A percentile compares a stretch with the other conserved stretches of the same genome.
Conservation (phyloP, 2,888 invertebrate species). For the Brenthis daphne region DNA sequence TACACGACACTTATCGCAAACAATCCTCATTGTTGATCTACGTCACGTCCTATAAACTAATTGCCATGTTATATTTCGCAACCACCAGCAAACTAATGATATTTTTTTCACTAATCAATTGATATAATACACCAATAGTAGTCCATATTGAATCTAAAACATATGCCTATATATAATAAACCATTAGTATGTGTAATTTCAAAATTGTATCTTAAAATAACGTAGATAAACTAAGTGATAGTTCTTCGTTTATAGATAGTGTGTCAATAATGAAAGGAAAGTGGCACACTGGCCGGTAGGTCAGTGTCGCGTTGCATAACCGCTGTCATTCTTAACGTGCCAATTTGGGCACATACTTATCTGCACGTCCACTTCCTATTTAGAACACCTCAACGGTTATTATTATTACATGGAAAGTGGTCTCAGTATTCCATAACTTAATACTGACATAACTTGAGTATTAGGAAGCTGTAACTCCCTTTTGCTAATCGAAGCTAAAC, state of each 20-base stretch:
- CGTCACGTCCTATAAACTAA: conserved; percentile 56
- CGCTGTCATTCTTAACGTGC: conserved; percentile 64
- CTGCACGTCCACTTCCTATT: conserved; percentile 42
- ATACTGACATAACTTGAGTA: not conserved
- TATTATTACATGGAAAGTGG: not conserved
- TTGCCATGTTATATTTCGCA: conserved; percentile 60
- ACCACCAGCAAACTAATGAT: conserved; percentile 39
- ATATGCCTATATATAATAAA: no score
- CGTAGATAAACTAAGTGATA: conserved; percentile 45
- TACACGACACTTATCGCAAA: conserved; percentile 46
- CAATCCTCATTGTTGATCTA: conserved; percentile 48
- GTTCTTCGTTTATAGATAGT: conserved; percentile 67
- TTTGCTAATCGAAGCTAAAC: no score
- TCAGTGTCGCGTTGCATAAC: conserved; percentile 80
- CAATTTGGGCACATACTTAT: conserved; percentile 55
- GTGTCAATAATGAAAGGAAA: conserved; percentile 81
- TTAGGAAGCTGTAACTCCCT: not conserved
- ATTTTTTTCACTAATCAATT: not conserved
- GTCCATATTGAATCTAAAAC: no score
- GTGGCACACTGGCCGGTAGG: conserved; percentile 73
- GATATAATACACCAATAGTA: no score
- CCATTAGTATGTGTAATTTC: no score
- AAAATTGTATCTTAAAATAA: not conserved
- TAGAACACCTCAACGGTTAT: conserved; percentile 33
- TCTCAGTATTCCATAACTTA: not conserved